Base-by-base conservation (phyloP, 1,140 invertebrate genomes). In the Papilio helenus region DNA sequence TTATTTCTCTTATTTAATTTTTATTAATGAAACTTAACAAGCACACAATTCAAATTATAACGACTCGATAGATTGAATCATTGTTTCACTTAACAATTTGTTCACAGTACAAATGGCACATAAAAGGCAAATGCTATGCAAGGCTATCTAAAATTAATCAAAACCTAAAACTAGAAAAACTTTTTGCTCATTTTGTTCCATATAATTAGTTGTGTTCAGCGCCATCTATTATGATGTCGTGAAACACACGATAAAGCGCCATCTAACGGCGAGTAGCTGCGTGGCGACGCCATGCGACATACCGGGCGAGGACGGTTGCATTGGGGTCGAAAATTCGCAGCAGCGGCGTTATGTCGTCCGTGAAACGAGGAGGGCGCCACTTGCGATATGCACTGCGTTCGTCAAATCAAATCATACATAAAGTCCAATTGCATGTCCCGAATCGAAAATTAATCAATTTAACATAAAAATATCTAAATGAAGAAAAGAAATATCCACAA, bases 321-420 rank as follows among this genome's bases (percentile, higher is more conserved):
- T 95, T 94, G 82, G 96, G 96, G 95, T 97, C 97, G 93, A 97
- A 97, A 94, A 97, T 95, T 90, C 96, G 95, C 93, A 96, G 95
- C 89, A 97, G 94, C 90, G 96, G 96, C 86, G 96, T 96, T 90
- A 97, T 97, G 93, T 97, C 96, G 84, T 96, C 96, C 79, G 96
- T 96, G 95, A 97, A 96, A 88, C 96, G 94, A 83, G 96, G 96
- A 83, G 96, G 96, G 85, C 96, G 95, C 96, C 96, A 97, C 94
- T 96, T 95, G 93, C 96, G 96, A 94, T 96, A 95, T 86, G 94
- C 94, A 93, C 96, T 97, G 95, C 87, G 83, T 91, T 92, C 88
- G 83, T 78, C 80, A 90, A 92, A 88, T 78, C 80, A 90, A 92
- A 88, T 86, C 88, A 90, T 86, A 88, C 81, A 86, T 81, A 88